Evolutionary conservation across 2,797 vertebrate genomes (phyloP), one percentile per base, ranked within the genome.

Genomic region (Pelochelys cantorii): DNA sequence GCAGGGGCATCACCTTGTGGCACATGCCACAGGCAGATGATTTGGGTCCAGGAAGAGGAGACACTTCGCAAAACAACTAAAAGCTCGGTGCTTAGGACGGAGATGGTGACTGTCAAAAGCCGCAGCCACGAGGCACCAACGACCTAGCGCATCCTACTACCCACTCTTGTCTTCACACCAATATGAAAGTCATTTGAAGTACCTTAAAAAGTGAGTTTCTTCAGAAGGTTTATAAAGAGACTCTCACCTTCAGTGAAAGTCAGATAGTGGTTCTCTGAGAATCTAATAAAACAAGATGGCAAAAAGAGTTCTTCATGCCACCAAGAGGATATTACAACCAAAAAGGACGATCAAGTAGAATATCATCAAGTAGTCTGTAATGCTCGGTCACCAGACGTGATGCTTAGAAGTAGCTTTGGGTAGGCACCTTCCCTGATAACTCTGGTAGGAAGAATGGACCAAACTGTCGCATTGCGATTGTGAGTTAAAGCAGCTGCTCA

Each of bases 401-500:
- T 17, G 25, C 68, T 4, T 14, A 88, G 53, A 25, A 80, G 80
- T 22, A 60, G 75, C 71, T 95, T 90, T 77, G 71, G 37, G 3
- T 52, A 94, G 77, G 62, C 53, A 74, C 15, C 8, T 5, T 84
- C 55, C 86, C 75, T 92, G 81, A 14, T 84, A 48, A 23, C 53
- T 53, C 53, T 37, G 91, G 86, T 37, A 55, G 62, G 71, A 22
- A 82, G 89, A 96, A 92, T 11, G 48, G 94, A 95, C 83, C 90
- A 93, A 91, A 86, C 79, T 81, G 88, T 81, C 59, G 94, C 71
- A 25, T 3, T 94, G 96, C 95, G 96, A 94, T 90, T 78, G 62
- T 34, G 89, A 92, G 91, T 95, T 94, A 96, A 94, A 92, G 90
- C 92, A 95, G 81, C 79, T 95, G 92, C 25, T 42, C 37, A 8